These are phyloP conservation scores for Leptatherina wallacei DNA, from an alignment of 2,797 vertebrate genomes.

Conservation along the genomic window DNA sequence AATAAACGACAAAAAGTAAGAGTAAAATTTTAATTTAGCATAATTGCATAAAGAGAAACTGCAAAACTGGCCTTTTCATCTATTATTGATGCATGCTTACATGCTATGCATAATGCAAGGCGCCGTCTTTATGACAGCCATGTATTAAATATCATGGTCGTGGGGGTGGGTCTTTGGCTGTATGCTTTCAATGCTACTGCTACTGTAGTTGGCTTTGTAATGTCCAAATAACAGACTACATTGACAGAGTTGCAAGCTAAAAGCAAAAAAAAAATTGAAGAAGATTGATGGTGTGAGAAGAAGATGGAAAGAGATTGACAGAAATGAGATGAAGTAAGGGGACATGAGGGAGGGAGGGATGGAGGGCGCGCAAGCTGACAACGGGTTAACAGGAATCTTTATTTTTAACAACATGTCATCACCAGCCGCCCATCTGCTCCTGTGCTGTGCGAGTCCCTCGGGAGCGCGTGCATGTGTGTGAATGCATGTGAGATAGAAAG, in stretches of 20 bases:
- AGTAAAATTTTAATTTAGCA: conserved; percentile 67
- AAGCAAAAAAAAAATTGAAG: neutral
- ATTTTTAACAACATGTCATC: conserved; percentile 85
- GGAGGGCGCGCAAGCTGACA: conserved; percentile 58
- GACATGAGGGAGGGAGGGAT: conserved; percentile 16
- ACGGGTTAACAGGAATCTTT: conserved; percentile 81
- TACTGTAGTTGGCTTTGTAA: conserved; percentile 23
- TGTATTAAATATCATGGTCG: conserved; percentile 80
- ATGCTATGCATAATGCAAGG: conserved; percentile 76
- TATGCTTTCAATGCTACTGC: conserved; percentile 38
- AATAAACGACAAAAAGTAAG: conserved; percentile 51
- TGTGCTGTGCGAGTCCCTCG: conserved; percentile 77
- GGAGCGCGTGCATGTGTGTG: conserved; percentile 62
- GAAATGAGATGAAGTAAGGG: conserved; percentile 39
- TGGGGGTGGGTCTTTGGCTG: conserved; percentile 40
- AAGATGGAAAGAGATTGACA: conserved; percentile 45
- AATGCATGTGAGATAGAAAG: conserved; percentile 18
- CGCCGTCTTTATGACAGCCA: conserved; percentile 67
- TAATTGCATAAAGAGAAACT: conserved; percentile 73
- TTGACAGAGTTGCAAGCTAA: conserved; percentile 10
- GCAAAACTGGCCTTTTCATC: conserved; percentile 76
- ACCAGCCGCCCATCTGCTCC: conserved; percentile 87
- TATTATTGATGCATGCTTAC: conserved; percentile 80
- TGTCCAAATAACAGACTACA: conserved; percentile 18
- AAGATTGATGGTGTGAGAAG: conserved; percentile 27